phyloP scores from a whole-genome alignment of 1,140 invertebrate genomes.

The Solenopsis invicta region DNA sequence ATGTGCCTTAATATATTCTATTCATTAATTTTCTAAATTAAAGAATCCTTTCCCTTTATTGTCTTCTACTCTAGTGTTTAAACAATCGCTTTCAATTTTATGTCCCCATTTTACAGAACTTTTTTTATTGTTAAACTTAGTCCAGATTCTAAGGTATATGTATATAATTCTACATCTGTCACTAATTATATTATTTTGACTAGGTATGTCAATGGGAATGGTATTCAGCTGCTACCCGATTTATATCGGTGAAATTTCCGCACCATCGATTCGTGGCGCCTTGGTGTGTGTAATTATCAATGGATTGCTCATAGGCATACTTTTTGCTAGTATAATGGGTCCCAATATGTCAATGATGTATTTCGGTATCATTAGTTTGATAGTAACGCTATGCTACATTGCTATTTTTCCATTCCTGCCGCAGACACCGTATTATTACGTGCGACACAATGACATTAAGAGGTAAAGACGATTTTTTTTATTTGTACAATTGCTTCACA shows the following conservation, averaged over 20 bases:
- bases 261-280: constrained; percentile 89
- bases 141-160: neutral
- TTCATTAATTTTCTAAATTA: neutral
- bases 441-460: constrained; percentile 88
- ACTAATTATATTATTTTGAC: neutral
- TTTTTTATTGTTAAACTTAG: neutral
- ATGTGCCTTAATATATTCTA: too few species aligned
- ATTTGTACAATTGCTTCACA: constrained; percentile 1
- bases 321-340: constrained; percentile 90
- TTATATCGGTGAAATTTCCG: constrained; percentile 90
- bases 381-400: constrained; percentile 87
- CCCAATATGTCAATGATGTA: constrained; percentile 88
- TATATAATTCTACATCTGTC: neutral
- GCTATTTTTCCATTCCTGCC: constrained; percentile 90
- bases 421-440: constrained; percentile 91
- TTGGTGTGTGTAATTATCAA: constrained; percentile 88
- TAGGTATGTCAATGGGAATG: constrained; percentile 85
- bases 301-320: constrained; percentile 88
- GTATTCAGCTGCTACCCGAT: constrained; percentile 89
- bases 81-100: neutral
- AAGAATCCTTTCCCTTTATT: neutral
- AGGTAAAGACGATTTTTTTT: constrained; percentile 51
- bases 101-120: neutral
- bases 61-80: neutral
- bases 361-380: constrained; percentile 88